Evolutionary conservation across 2,888 invertebrate genomes (phyloP).

Genomic region (Polyommatus icarus): DNA sequence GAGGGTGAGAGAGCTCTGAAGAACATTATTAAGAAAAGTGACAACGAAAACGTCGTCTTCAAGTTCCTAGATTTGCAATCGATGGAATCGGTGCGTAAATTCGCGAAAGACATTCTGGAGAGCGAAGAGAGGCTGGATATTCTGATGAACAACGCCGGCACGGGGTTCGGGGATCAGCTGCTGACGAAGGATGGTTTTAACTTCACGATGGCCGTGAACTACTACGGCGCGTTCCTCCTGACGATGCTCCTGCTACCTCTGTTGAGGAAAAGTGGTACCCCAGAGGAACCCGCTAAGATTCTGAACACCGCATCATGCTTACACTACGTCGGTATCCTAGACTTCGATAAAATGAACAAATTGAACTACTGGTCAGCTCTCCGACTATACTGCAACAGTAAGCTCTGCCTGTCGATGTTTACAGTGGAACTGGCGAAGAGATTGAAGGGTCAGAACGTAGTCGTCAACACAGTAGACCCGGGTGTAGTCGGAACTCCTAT

Average conservation of each 20-base stretch:
- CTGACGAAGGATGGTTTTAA: constrained; percentile 89
- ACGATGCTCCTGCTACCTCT: constrained; percentile 91
- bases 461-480: constrained; percentile 89
- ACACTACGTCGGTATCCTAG: constrained; percentile 82
- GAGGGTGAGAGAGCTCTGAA: constrained; percentile 71
- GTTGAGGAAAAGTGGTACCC: constrained; percentile 76
- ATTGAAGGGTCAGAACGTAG: constrained; percentile 82
- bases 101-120: constrained; percentile 40
- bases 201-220: constrained; percentile 93
- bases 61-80: constrained; percentile 88
- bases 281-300: constrained; percentile 83
- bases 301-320: constrained; percentile 87
- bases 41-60: constrained; percentile 84
- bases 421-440: constrained; percentile 84
- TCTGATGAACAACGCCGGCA: constrained; percentile 93
- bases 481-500: constrained; percentile 89
- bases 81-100: constrained; percentile 71
- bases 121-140: constrained; percentile 83
- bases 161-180: constrained; percentile 76
- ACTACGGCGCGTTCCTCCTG: constrained; percentile 93
- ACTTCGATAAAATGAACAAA: constrained; percentile 84
- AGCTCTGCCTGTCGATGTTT: constrained; percentile 86
- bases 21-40: constrained; percentile 83
- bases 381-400: constrained; percentile 77
- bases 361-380: constrained; percentile 55